These are phyloP conservation scores for Helicoverpa zea DNA, from an alignment of 1,140 invertebrate species.

Conservation along the genomic window DNA sequence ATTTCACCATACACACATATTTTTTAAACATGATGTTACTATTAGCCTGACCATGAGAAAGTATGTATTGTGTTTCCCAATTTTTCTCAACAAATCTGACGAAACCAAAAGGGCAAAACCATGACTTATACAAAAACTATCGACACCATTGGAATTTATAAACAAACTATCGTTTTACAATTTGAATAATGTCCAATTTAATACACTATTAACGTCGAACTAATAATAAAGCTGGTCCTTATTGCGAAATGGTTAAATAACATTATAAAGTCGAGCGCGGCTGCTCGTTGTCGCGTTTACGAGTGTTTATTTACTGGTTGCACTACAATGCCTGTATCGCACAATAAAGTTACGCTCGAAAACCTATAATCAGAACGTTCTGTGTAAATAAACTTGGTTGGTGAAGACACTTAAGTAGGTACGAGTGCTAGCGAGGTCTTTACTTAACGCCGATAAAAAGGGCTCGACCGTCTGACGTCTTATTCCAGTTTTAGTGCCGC, in stretches of 20 bases:
- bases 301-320: constrained; percentile 42
- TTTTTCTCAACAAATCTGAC: constrained; percentile 19
- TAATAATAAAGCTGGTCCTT: constrained; percentile 38
- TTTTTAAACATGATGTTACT: constrained; percentile 1
- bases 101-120: constrained; percentile 7
- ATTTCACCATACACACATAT: constrained; percentile 27
- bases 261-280: constrained; percentile 15
- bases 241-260: constrained; percentile 44
- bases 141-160: background rate
- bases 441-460: constrained; percentile 63
- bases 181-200: constrained; percentile 43
- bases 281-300: constrained; percentile 17
- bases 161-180: constrained; percentile 29
- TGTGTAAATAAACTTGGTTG: constrained; percentile 55
- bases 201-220: constrained; percentile 37
- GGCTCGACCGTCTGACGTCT: constrained; percentile 59
- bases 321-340: constrained; percentile 36
- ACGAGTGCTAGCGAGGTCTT: constrained; percentile 53
- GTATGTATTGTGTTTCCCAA: constrained; percentile 31
- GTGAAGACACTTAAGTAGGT: constrained; percentile 53
- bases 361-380: constrained; percentile 54
- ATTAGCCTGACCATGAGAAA: constrained; percentile 25
- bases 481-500: constrained; percentile 63
- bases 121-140: constrained; percentile 29
- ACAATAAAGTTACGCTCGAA: constrained; percentile 51